phyloP scores from a whole-genome alignment of 2,888 invertebrate species.

The Agriopis marginaria region DNA sequence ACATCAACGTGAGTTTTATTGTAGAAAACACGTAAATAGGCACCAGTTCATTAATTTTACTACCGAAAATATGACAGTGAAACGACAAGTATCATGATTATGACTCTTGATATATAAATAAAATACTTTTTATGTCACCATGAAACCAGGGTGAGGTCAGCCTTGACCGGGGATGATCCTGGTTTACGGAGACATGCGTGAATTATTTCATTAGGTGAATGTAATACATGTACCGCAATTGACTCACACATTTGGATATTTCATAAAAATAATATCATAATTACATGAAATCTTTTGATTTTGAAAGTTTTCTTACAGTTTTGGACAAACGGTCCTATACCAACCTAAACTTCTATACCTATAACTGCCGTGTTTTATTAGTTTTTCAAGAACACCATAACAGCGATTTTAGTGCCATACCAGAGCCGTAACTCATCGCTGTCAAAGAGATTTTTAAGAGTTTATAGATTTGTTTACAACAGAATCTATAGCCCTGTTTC shows the following conservation, averaged over 20 bases:
- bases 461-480: constrained; percentile 27
- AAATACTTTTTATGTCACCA: constrained; percentile 50
- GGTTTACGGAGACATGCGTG: constrained; percentile 32
- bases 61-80: constrained; percentile 36
- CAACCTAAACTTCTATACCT: background rate
- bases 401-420: constrained; percentile 16
- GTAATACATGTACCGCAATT: background rate
- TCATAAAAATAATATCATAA: too few relatives aligned
- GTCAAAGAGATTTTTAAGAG: constrained; percentile 17
- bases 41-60: constrained; percentile 34
- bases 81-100: constrained; percentile 40
- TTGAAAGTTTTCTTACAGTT: background rate
- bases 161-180: constrained; percentile 54
- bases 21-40: constrained; percentile 16
- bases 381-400: constrained; percentile 20
- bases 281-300: background rate
- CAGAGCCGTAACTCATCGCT: constrained; percentile 13
- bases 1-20: constrained; percentile 8
- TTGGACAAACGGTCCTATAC: background rate
- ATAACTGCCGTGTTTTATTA: background rate
- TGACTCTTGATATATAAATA: constrained; percentile 38
- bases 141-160: constrained; percentile 48
- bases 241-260: too few relatives aligned
- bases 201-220: constrained; percentile 41
- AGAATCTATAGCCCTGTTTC: constrained; percentile 6